Evolutionary conservation across 2,888 invertebrate species (phyloP).

Genomic region (Callimorpha dominula): DNA sequence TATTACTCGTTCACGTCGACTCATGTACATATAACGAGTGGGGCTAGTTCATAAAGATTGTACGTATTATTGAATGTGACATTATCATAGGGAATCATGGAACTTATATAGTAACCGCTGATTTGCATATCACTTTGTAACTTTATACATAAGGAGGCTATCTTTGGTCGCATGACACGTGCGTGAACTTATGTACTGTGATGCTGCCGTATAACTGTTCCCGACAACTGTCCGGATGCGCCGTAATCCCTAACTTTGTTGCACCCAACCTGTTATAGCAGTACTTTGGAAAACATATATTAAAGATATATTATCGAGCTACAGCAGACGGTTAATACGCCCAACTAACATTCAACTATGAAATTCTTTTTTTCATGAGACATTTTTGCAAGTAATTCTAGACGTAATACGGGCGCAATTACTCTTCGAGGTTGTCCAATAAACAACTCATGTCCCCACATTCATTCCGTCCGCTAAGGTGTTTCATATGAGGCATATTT

Average conservation of each 20-base stretch:
- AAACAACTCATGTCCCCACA: slow-evolving; percentile 54
- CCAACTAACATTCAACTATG: neutral
- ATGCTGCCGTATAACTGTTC: slow-evolving; percentile 42
- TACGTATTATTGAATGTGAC: slow-evolving; percentile 30
- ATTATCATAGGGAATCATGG: slow-evolving; percentile 38
- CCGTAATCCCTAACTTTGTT: slow-evolving; percentile 44
- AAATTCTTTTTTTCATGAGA: neutral
- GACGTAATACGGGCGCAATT: slow-evolving; percentile 48
- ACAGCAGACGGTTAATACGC: slow-evolving; percentile 10
- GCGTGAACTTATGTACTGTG: slow-evolving; percentile 15
- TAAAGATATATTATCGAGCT: slow-evolving; percentile 27
- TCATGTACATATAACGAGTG: slow-evolving; percentile 16
- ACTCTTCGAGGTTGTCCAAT: slow-evolving; percentile 47
- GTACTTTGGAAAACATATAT: slow-evolving; percentile 28
- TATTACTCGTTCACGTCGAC: slow-evolving; percentile 6
- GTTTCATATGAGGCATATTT: slow-evolving; percentile 69
- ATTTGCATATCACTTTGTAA: slow-evolving; percentile 36
- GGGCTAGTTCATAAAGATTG: slow-evolving; percentile 39
- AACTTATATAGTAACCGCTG: slow-evolving; percentile 5
- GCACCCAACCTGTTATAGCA: slow-evolving; percentile 37
- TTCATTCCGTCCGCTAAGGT: slow-evolving; percentile 57
- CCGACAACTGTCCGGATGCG: slow-evolving; percentile 26
- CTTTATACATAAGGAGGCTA: slow-evolving; percentile 40
- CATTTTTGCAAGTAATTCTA: slow-evolving; percentile 48
- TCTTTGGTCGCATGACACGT: slow-evolving; percentile 28